These are phyloP conservation scores for Achatina immaculata DNA, from an alignment of 1,140 invertebrate species.

Conservation along the genomic window DNA sequence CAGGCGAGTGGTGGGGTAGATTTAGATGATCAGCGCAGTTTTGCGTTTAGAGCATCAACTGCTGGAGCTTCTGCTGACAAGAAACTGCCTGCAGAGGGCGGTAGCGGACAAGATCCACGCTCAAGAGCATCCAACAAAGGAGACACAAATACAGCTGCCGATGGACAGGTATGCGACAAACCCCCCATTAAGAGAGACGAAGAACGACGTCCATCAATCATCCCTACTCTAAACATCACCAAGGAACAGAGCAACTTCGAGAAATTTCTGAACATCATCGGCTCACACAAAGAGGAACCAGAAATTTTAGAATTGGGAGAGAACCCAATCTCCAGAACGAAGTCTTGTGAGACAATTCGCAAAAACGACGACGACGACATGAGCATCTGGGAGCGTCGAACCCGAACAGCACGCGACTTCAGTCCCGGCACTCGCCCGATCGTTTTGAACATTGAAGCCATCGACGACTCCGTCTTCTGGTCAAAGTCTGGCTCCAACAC, in stretches of 20 bases:
- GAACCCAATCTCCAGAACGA: not conserved
- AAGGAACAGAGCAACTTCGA: slow-evolving; percentile 35
- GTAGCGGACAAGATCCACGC: no score
- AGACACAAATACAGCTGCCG: not conserved
- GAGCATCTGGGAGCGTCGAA: slow-evolving; percentile 33
- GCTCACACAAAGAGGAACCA: not conserved
- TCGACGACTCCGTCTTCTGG: slow-evolving; percentile 2
- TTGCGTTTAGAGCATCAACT: no score
- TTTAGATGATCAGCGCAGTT: no score
- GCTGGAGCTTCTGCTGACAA: no score
- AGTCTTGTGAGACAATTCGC: slow-evolving; percentile 26
- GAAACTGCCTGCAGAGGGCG: no score
- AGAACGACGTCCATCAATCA: slow-evolving; percentile 18
- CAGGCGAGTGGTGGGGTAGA: no score
- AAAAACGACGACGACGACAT: slow-evolving; percentile 4
- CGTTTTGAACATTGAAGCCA: slow-evolving; percentile 29
- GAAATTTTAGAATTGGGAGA: not conserved
- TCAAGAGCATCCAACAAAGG: no score
- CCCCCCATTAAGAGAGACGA: not conserved
- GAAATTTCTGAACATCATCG: slow-evolving; percentile 34
- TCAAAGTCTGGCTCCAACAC: slow-evolving; percentile 6
- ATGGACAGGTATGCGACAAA: not conserved
- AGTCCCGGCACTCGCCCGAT: slow-evolving; percentile 28
- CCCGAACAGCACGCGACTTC: not conserved
- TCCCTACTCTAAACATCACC: slow-evolving; percentile 24